phyloP scores from a whole-genome alignment of 2,797 vertebrate genomes.

The Neosilurus mollespiculum region DNA sequence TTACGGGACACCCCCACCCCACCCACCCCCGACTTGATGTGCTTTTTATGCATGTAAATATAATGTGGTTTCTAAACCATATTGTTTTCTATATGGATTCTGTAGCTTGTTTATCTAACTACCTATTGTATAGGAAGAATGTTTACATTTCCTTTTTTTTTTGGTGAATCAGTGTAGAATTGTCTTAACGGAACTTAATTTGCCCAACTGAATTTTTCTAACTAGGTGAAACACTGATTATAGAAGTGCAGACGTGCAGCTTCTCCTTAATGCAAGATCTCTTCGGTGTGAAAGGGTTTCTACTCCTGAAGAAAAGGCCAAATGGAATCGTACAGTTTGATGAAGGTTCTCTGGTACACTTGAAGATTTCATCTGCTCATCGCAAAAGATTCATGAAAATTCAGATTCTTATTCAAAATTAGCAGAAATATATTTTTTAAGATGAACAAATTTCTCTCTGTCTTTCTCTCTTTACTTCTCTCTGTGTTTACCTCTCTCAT shows the following conservation, averaged over 20 bases:
- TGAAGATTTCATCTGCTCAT: background rate
- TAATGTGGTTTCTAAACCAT: constrained; percentile 33
- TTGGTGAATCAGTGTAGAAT: constrained; percentile 2
- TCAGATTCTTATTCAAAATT: background rate
- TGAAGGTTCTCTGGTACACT: background rate
- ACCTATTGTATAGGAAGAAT: constrained; percentile 53
- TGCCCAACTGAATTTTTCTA: constrained; percentile 6
- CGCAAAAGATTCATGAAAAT: background rate
- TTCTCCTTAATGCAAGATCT: background rate
- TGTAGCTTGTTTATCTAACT: constrained; percentile 21
- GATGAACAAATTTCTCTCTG: background rate
- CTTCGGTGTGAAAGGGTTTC: background rate
- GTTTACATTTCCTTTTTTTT: constrained; percentile 55
- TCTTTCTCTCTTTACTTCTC: too few species aligned
- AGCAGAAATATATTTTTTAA: background rate
- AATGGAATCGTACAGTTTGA: background rate
- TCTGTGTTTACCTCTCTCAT: too few species aligned
- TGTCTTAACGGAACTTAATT: background rate
- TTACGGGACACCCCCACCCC: background rate
- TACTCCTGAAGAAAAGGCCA: background rate
- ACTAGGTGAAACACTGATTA: background rate
- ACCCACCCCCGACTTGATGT: background rate
- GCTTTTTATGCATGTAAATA: constrained; percentile 36
- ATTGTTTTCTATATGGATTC: constrained; percentile 12
- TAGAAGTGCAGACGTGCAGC: background rate